Evolutionary conservation across 1,140 invertebrate species (phyloP).

Genomic region (Drosophila teissieri): DNA sequence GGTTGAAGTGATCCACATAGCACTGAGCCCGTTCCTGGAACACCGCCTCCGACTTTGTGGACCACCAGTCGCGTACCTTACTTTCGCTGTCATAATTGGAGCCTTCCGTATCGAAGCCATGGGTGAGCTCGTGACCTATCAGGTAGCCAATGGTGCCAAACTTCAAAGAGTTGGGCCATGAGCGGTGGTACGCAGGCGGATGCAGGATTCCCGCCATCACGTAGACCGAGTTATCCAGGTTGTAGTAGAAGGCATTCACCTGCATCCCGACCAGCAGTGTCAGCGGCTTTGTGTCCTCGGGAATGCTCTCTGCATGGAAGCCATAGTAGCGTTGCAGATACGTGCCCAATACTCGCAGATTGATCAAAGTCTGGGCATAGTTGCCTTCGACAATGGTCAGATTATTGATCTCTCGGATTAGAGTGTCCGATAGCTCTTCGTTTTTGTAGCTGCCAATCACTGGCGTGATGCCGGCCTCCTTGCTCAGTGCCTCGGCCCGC

Average conservation of each 20-base stretch:
- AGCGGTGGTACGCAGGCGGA: conserved; percentile 94
- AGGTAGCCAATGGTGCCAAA: conserved; percentile 74
- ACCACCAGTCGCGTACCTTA: conserved; percentile 73
- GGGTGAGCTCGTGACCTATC: conserved; percentile 75
- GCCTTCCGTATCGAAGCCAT: conserved; percentile 71
- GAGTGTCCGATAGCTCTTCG: conserved; percentile 19
- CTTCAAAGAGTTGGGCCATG: conserved; percentile 73
- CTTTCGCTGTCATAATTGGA: conserved; percentile 56
- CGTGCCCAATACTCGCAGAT: conserved; percentile 39
- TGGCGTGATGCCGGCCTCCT: conserved; percentile 86
- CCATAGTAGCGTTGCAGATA: conserved; percentile 55
- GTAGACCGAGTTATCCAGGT: conserved; percentile 74
- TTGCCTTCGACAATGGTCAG: conserved; percentile 30
- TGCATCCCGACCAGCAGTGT: conserved; percentile 66
- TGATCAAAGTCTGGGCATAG: conserved; percentile 56
- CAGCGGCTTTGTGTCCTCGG: conserved; percentile 62
- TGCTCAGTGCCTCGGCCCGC: conserved; percentile 86
- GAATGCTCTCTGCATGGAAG: conserved; percentile 31
- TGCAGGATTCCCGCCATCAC: conserved; percentile 94
- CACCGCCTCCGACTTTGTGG: conserved; percentile 55
- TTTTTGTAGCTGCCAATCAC: conserved; percentile 88
- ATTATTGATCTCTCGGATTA: conserved; percentile 55
- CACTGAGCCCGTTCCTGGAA: conserved; percentile 87
- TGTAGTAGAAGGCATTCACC: conserved; percentile 80
- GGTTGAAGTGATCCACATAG: conserved; percentile 90